phyloP scores from a whole-genome alignment of 1,140 invertebrate genomes.

The Penaeus vannamei region DNA sequence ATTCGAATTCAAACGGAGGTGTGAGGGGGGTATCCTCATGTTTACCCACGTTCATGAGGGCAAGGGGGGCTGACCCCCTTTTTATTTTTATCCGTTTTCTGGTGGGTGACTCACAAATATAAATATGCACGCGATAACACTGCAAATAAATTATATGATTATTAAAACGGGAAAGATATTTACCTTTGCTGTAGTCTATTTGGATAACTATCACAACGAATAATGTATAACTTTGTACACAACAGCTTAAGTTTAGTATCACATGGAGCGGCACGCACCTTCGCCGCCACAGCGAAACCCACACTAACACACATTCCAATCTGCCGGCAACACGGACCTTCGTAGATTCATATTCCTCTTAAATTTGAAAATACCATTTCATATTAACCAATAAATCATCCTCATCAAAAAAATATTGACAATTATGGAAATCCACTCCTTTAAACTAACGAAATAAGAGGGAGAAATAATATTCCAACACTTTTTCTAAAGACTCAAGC shows the following conservation, averaged over 20 bases:
- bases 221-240: conserved; percentile 48
- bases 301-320: conserved; percentile 60
- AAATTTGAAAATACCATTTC: no score
- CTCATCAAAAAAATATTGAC: no score
- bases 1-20: no score
- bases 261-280: conserved; percentile 48
- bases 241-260: conserved; percentile 62
- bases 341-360: no score
- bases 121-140: conserved; percentile 32
- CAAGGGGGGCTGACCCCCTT: conserved; percentile 46
- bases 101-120: conserved; percentile 48
- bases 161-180: conserved; percentile 20
- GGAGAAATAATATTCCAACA: no score
- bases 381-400: no score
- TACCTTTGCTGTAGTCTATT: conserved; percentile 56
- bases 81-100: conserved; percentile 60
- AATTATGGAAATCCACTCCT: no score
- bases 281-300: conserved; percentile 53
- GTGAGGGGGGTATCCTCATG: neutral
- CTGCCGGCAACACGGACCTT: neutral
- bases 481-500: neutral
- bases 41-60: conserved; percentile 17
- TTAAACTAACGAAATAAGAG: no score
- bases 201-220: conserved; percentile 51
- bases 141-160: neutral